Base-by-base conservation (phyloP, 2,888 invertebrate species). In the Zygothrica quintamaculata region DNA sequence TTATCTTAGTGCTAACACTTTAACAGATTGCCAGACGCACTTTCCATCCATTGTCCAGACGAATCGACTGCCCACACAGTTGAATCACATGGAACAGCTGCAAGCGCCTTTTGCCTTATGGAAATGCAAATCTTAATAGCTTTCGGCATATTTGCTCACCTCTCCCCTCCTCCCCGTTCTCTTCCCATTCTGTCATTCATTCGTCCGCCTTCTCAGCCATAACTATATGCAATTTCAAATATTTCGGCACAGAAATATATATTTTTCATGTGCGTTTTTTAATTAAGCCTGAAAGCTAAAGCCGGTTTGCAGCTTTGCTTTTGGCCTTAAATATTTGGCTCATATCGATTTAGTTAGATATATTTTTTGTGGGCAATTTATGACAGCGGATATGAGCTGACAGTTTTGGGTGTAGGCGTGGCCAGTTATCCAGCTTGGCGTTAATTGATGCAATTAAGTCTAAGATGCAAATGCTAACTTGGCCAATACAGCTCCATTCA, bases 341-440 rank as follows among this genome's bases (percentile, higher is more conserved):
- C 44, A 56, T 31, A 64, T 64, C 47, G 56, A 50, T 59, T 52
- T 50, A 59, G 47, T 58, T 58, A 43, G 31, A 22, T 5, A 50
- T 47, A 43, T 59, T 43, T 55, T 34, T 60, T 31, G 7, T 31
- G 46, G 46, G 57, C 72, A 74, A 65, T 50, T 84, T 81, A 77
- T 86, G 81, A 84, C 76, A 75, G 69, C 87, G 82, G 84, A 87
- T 84, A 65, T 74, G 65, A 74, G 66, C 59, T 76, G 87, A 78
- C 87, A 73, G 40, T 52, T 65, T 51, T 42, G 6, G 6, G n/a
- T 11, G 69, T 73, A 64, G 72, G 72, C 72, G 72, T 67, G 51
- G 47, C 53, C 43, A 53, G 42, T 72, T 42, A n/a, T n/a, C n/a
- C n/a, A n/a, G 11, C 74, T 64, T 40, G 64, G 71, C 69, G 55